phyloP scores from a whole-genome alignment of 2,797 vertebrate genomes.

The Falco concolor region DNA sequence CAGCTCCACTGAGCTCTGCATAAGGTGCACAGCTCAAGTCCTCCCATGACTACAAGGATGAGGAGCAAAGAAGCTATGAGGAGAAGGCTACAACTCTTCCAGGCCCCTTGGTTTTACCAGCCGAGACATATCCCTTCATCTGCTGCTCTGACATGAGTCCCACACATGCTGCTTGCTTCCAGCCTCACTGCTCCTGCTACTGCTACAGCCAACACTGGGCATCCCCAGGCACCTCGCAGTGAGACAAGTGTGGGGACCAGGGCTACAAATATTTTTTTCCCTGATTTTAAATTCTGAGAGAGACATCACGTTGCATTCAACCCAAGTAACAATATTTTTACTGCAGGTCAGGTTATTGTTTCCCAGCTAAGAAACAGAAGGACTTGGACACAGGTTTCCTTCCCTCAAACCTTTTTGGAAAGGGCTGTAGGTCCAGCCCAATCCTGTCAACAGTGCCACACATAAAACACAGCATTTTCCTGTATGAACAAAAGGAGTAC shows the following conservation, averaged over 20 bases:
- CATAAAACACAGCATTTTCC: background rate
- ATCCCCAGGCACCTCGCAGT: background rate
- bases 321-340: background rate
- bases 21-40: background rate
- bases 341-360: background rate
- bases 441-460: background rate
- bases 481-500: background rate
- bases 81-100: background rate
- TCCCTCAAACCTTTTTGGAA: background rate
- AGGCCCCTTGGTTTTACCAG: background rate
- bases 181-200: background rate
- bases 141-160: background rate
- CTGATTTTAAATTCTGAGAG: background rate
- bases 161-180: background rate
- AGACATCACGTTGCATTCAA: background rate
- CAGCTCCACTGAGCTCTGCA: background rate
- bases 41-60: background rate
- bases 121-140: background rate
- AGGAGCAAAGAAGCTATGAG: background rate
- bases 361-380: background rate
- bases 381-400: background rate
- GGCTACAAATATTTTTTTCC: background rate
- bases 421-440: background rate
- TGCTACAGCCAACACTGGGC: background rate
- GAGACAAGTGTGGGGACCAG: background rate